Evolutionary conservation across 2,113 vertebrate species (phyloP), one percentile per base, ranked within the genome.

Genomic region (Phyllostomus hastatus): DNA sequence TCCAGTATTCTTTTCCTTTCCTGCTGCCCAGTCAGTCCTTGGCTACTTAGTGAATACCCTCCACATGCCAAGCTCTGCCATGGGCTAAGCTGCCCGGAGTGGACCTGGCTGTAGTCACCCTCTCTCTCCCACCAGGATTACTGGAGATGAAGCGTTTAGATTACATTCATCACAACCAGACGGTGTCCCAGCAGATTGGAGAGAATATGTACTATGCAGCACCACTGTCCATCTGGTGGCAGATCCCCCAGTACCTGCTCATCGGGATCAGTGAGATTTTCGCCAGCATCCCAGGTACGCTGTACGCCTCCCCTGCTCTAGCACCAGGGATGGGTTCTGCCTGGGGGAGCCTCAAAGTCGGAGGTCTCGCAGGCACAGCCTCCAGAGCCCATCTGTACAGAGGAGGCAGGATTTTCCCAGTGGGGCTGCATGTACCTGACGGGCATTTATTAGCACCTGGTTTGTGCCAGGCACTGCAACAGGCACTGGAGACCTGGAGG

Each of bases 211-310:
- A 97, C 92, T n/a, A 35, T 0, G 98, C 98, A 0, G 98, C 98
- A 1, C 28, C 96, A 0, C 90, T 98, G 86, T 93, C 97, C 54
- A 43, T 97, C 91, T 97, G 98, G 97, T 98, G 98, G 98, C 98
- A 98, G 95, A 50, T 97, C 43, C 98, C 98, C 43, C 98, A 98
- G 94, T 98, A 98, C 83, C 91, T 98, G 85, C 98, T 98, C 70
- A 96, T 98, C 0, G 97, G 97, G 24, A 54, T 98, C 96, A 97
- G 98, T 2, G 97, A 98, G 96, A 93, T 98, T 81, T 98, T 98
- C 1, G 93, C 97, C 95, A 98, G 97, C 96, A 98, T 98, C 80
- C 46, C 98, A 41, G 97, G 98, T 98, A 97, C 79, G 28, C 9
- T 0, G 14, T 28, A 2, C 50, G 10, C 33, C 31, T 28, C 22